phyloP scores from a whole-genome alignment of 2,797 vertebrate genomes.

The Nyctalus aviator region DNA sequence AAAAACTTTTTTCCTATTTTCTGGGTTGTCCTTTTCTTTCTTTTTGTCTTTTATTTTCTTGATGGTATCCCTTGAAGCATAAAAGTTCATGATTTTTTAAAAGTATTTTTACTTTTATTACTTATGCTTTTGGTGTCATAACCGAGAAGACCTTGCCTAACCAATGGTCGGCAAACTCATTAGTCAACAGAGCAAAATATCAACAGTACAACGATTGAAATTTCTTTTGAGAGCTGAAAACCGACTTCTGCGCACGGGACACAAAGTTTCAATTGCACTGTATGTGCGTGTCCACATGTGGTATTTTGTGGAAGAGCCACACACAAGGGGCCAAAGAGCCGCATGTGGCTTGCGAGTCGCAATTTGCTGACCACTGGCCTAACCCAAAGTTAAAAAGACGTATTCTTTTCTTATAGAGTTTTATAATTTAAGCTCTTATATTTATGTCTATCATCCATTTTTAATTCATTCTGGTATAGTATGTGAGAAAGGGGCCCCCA shows the following conservation, averaged over 20 bases:
- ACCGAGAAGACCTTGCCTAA: background rate
- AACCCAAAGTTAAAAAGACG: background rate
- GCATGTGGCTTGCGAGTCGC: too few species aligned
- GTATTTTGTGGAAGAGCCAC: too few species aligned
- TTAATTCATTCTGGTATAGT: background rate
- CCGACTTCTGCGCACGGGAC: too few species aligned
- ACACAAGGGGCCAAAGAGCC: too few species aligned
- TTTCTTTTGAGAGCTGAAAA: too few species aligned
- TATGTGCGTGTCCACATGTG: too few species aligned
- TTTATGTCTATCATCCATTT: background rate
- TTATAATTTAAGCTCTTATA: background rate
- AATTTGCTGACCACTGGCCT: background rate
- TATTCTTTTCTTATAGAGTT: background rate
- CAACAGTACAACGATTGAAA: too few species aligned
- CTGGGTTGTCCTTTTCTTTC: conserved; percentile 2
- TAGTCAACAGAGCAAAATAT: too few species aligned
- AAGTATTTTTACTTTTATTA: conserved; percentile 46
- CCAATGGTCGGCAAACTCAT: too few species aligned
- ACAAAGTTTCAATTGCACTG: too few species aligned
- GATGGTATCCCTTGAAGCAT: background rate
- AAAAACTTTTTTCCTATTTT: background rate
- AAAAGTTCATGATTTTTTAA: background rate
- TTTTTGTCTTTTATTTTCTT: background rate
- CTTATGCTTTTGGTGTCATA: background rate
- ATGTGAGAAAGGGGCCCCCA: background rate